Conservation (phyloP, 2,888 invertebrate species). For the Pseudolycoriella hygida region DNA sequence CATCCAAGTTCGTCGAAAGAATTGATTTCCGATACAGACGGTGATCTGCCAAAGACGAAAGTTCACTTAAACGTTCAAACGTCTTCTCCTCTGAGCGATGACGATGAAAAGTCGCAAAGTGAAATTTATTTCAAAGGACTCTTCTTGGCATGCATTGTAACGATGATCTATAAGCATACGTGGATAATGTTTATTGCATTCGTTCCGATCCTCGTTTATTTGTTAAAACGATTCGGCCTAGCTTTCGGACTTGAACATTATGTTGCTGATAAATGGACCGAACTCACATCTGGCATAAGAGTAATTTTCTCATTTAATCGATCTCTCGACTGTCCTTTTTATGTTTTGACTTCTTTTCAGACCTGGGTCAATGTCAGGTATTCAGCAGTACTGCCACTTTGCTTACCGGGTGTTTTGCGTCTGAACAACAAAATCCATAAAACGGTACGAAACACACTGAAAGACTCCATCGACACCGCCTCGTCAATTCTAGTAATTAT, state of each 20-base stretch:
- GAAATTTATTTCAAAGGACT: constrained; percentile 57
- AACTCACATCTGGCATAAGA: background rate
- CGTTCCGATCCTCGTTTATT: constrained; percentile 57
- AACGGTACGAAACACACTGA: constrained; percentile 42
- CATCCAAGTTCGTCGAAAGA: background rate
- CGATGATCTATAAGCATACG: constrained; percentile 72
- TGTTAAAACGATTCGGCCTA: constrained; percentile 33
- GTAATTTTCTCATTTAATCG: background rate
- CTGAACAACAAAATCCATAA: constrained; percentile 45
- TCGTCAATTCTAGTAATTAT: constrained; percentile 74
- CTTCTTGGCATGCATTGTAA: constrained; percentile 64
- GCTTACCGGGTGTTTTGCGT: constrained; percentile 58
- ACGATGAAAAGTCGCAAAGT: constrained; percentile 33
- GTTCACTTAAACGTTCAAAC: constrained; percentile 18
- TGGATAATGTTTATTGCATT: constrained; percentile 64
- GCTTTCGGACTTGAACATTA: constrained; percentile 36
- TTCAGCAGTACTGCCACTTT: constrained; percentile 53
- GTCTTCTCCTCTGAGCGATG: constrained; percentile 19
- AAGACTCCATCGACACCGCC: constrained; percentile 67
- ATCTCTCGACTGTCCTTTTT: too few species aligned
- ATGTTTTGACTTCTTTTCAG: constrained; percentile 21
- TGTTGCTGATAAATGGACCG: constrained; percentile 17
- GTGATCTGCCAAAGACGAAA: constrained; percentile 10
- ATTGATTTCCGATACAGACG: background rate
- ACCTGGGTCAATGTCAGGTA: constrained; percentile 32